Evolutionary conservation across 2,113 vertebrate species (phyloP).

Genomic region (Mustelus asterias): DNA sequence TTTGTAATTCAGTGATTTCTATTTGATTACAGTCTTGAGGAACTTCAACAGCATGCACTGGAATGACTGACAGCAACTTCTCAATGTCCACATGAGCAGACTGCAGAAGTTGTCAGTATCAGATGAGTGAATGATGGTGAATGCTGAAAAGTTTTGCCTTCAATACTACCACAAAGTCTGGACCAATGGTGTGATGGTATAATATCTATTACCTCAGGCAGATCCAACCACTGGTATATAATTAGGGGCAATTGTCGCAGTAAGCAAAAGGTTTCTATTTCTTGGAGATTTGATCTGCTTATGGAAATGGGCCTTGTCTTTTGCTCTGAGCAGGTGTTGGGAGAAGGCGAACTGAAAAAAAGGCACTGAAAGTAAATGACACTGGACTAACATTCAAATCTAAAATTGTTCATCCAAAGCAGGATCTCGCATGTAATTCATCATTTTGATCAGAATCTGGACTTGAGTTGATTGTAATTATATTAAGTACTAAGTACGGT

Average conservation of each 20-base stretch:
- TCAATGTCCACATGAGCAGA: not conserved
- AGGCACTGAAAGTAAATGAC: not conserved
- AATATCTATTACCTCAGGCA: not conserved
- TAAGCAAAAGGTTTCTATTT: not conserved
- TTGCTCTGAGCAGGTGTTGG: not conserved
- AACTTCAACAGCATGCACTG: not conserved
- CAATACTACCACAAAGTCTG: not conserved
- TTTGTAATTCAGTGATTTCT: not conserved
- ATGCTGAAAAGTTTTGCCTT: not conserved
- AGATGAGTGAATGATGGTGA: not conserved
- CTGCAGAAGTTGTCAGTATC: not conserved
- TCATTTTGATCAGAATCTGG: not conserved
- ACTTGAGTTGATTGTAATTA: not conserved
- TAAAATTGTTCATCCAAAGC: not conserved
- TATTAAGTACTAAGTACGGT: not conserved
- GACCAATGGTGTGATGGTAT: not conserved
- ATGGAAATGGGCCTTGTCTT: not conserved
- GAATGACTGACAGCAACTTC: not conserved
- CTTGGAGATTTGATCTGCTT: not conserved
- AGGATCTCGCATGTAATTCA: not conserved
- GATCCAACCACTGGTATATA: not conserved
- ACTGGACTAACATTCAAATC: not conserved
- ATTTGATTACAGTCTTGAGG: not conserved
- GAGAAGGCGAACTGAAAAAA: conserved; percentile 13
- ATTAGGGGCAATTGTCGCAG: not conserved